A percentile compares a stretch with the other conserved stretches of the same genome.
These are phyloP conservation scores for Drosophila crucigera DNA, from an alignment of 2,888 invertebrate genomes.

Conservation along the genomic window DNA sequence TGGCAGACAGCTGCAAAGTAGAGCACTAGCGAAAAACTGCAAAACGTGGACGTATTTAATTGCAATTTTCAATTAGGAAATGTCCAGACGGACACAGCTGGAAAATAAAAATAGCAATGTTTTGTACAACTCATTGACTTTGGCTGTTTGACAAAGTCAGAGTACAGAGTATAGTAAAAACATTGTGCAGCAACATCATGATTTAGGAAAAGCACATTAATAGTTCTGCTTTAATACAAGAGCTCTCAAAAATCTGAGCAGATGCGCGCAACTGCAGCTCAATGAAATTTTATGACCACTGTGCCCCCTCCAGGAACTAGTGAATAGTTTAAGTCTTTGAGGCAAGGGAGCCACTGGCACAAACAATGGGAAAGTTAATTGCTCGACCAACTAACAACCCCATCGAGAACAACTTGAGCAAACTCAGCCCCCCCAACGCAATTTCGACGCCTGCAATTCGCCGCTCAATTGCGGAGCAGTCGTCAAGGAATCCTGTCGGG, in stretches of 20 bases:
- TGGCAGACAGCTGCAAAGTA: slow-evolving; percentile 25
- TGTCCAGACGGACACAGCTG: slow-evolving; percentile 25
- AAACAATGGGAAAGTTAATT: slow-evolving; percentile 74
- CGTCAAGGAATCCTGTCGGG: slow-evolving; percentile 29
- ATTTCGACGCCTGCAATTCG: slow-evolving; percentile 42
- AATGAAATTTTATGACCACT: slow-evolving; percentile 63
- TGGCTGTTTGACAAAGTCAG: slow-evolving; percentile 42
- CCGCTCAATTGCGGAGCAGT: slow-evolving; percentile 43
- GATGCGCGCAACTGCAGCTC: slow-evolving; percentile 58
- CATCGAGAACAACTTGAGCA: slow-evolving; percentile 38
- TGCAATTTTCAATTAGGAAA: slow-evolving; percentile 72
- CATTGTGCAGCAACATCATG: slow-evolving; percentile 8
- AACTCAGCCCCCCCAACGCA: slow-evolving; percentile 2
- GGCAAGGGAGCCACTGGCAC: slow-evolving; percentile 17
- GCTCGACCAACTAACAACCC: slow-evolving; percentile 58
- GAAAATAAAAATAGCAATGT: slow-evolving; percentile 23
- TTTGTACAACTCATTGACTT: slow-evolving; percentile 31
- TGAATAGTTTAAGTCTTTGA: slow-evolving; percentile 10
- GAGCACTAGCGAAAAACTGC: slow-evolving; percentile 18
- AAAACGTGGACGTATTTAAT: slow-evolving; percentile 53
- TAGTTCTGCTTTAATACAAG: not conserved
- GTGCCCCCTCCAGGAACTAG: slow-evolving; percentile 10
- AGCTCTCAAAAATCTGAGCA: slow-evolving; percentile 55
- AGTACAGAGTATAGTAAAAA: not conserved
- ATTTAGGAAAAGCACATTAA: not conserved